Conservation (phyloP, 1,140 invertebrate genomes). For the Brachionus angularis region DNA sequence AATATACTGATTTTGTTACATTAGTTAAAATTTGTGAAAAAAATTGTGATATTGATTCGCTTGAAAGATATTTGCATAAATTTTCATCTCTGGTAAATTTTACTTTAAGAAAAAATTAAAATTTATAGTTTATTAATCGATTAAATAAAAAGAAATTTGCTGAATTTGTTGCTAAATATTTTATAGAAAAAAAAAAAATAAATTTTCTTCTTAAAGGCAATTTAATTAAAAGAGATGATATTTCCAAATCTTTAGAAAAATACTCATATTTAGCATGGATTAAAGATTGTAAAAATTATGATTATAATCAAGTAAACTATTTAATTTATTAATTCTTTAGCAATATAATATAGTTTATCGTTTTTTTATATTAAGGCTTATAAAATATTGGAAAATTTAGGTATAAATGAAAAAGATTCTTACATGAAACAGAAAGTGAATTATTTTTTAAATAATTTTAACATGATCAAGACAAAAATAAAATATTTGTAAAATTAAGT, state of each 20-base stretch:
- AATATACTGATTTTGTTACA: slow-evolving; percentile 27
- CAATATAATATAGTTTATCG: no score
- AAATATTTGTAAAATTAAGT: background rate
- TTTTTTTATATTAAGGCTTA: slow-evolving; percentile 8
- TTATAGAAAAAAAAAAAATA: slow-evolving; percentile 4
- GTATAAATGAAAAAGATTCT: slow-evolving; percentile 32
- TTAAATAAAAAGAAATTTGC: slow-evolving; percentile 5
- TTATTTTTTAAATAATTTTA: background rate
- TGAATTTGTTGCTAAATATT: slow-evolving; percentile 16
- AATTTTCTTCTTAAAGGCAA: slow-evolving; percentile 25
- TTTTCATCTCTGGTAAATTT: background rate
- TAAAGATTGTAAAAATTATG: slow-evolving; percentile 34
- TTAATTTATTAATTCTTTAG: no score
- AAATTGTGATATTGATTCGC: slow-evolving; percentile 3
- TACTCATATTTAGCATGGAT: slow-evolving; percentile 26
- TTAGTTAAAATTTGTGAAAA: slow-evolving; percentile 34
- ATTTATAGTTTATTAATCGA: background rate
- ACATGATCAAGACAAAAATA: background rate
- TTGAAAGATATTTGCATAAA: slow-evolving; percentile 16
- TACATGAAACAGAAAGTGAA: slow-evolving; percentile 34
- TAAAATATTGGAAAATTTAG: background rate
- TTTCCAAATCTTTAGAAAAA: slow-evolving; percentile 18
- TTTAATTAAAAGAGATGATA: slow-evolving; percentile 7
- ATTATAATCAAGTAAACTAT: slow-evolving; percentile 7
- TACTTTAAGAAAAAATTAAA: background rate